Conservation (phyloP, 2,797 vertebrate genomes). For the Mormyrus proboscirostris region DNA sequence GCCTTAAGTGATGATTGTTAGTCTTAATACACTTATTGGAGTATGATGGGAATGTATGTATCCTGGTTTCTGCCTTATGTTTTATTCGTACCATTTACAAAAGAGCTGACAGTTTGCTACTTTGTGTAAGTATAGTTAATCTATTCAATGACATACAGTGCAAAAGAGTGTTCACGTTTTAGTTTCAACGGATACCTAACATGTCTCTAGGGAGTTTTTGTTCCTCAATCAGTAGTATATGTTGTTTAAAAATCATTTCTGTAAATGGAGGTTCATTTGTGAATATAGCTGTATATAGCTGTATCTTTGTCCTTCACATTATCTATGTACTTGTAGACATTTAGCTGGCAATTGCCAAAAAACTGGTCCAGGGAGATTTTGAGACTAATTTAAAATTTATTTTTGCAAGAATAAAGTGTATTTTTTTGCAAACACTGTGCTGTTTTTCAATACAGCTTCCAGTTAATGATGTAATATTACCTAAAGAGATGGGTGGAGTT, state of each 20-base stretch:
- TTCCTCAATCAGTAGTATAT: not conserved
- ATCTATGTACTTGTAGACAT: not conserved
- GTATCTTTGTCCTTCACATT: not conserved
- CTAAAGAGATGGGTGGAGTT: not conserved
- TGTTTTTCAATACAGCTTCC: not conserved
- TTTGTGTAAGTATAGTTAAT: not conserved
- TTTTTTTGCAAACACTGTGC: slow-evolving; percentile 28
- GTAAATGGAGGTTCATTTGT: slow-evolving; percentile 22
- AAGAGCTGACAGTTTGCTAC: not conserved
- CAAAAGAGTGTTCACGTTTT: not conserved
- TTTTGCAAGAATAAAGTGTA: slow-evolving; percentile 34
- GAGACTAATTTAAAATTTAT: slow-evolving; percentile 17
- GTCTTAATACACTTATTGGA: not conserved
- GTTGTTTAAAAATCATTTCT: not conserved
- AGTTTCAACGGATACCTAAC: not conserved
- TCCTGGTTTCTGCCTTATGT: slow-evolving; percentile 23
- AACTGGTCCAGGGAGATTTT: not conserved
- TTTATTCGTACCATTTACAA: not conserved
- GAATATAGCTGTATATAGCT: not conserved
- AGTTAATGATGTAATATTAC: not conserved
- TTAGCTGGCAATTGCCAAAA: not conserved
- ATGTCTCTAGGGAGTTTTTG: not conserved
- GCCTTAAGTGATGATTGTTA: slow-evolving; percentile 23
- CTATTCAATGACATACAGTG: not conserved
- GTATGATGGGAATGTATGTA: slow-evolving; percentile 5